These are phyloP conservation scores for Hydropsyche tenuis DNA, from an alignment of 1,140 invertebrate species.

Conservation along the genomic window DNA sequence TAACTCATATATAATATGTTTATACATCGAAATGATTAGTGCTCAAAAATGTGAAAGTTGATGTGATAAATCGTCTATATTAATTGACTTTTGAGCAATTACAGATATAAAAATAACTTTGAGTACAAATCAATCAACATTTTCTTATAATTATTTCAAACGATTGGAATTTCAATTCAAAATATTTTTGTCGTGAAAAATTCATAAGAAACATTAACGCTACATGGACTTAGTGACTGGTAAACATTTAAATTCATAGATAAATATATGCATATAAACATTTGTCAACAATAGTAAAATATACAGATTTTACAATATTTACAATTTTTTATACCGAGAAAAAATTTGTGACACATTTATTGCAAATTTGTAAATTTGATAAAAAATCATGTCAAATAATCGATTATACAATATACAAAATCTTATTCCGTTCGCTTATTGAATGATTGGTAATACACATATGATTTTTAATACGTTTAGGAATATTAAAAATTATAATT, in stretches of 20 bases:
- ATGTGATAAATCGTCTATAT: too few species aligned
- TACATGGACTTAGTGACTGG: neutral
- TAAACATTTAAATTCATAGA: conserved; percentile 1
- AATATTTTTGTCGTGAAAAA: too few species aligned
- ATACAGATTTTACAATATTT: conserved; percentile 24
- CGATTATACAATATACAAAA: too few species aligned
- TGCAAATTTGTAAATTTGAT: neutral
- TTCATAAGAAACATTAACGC: too few species aligned
- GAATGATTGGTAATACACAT: conserved; percentile 31
- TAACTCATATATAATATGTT: too few species aligned
- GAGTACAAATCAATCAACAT: too few species aligned
- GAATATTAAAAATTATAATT: conserved; percentile 42
- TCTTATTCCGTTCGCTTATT: neutral
- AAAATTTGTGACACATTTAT: neutral
- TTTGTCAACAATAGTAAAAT: neutral
- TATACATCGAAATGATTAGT: too few species aligned
- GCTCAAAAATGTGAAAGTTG: too few species aligned
- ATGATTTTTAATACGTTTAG: neutral
- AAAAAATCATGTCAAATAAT: neutral
- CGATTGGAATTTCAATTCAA: too few species aligned
- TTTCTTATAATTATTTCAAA: too few species aligned
- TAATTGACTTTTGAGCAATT: too few species aligned
- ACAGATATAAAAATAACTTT: too few species aligned
- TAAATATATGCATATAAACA: conserved; percentile 1
- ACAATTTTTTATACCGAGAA: neutral